Percentiles rank a stretch among this genome's conserved stretches.
phyloP scores from a whole-genome alignment of 64 coral and sea anemone genomes.

The Stichodactyla mertensii region DNA sequence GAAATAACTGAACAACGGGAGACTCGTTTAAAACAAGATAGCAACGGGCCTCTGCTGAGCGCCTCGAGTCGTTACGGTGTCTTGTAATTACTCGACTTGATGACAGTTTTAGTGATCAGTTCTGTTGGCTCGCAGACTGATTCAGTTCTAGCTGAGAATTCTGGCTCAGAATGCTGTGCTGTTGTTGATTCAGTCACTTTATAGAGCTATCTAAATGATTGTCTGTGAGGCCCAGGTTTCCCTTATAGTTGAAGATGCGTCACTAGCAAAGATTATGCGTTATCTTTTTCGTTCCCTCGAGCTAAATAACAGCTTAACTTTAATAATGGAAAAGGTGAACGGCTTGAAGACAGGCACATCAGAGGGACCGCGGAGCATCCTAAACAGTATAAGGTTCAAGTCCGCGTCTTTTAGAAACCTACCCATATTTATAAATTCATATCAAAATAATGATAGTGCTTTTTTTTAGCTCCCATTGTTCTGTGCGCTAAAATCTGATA shows the following conservation, averaged over 20 bases:
- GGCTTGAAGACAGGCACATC: background rate
- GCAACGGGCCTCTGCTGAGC: background rate
- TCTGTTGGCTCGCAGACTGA: background rate
- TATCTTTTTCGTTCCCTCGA: background rate
- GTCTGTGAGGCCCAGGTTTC: background rate
- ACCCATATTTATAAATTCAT: too few species aligned
- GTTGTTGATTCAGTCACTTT: background rate
- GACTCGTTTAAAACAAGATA: background rate
- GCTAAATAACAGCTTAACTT: background rate
- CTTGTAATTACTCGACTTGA: background rate
- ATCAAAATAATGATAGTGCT: too few species aligned
- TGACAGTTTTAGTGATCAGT: background rate
- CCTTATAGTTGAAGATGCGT: background rate
- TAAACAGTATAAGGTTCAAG: background rate
- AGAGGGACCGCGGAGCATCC: background rate
- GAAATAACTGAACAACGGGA: background rate
- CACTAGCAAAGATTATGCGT: background rate
- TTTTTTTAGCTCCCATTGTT: too few species aligned
- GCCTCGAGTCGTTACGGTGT: background rate
- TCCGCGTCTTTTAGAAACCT: background rate
- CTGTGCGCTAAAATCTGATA: too few species aligned
- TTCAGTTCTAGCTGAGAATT: background rate
- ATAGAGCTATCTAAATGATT: too few species aligned
- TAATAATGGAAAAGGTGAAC: background rate
- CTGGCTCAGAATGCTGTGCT: background rate